These are phyloP conservation scores for Netelia inedita DNA, from an alignment of 2,888 invertebrate species.

Conservation along the genomic window DNA sequence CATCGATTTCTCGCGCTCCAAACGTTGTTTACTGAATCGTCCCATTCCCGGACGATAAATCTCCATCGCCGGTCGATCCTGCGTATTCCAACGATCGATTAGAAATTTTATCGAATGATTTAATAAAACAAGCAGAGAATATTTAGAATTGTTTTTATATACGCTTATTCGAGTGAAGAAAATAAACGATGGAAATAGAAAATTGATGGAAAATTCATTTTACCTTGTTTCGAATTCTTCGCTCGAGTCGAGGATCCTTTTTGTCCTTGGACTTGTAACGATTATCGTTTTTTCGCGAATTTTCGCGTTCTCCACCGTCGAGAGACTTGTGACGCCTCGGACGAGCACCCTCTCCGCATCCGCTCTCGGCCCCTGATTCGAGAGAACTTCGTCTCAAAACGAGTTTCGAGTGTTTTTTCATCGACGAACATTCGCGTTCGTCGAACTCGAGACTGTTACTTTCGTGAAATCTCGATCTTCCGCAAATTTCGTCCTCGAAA, in stretches of 20 bases:
- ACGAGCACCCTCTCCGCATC: constrained; percentile 81
- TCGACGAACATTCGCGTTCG: constrained; percentile 68
- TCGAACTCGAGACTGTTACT: constrained; percentile 62
- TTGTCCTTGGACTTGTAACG: constrained; percentile 87
- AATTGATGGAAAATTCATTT: constrained; percentile 47
- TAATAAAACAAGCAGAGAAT: constrained; percentile 14
- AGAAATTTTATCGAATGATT: constrained; percentile 17
- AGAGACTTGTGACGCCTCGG: constrained; percentile 87
- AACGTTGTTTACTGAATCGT: constrained; percentile 90
- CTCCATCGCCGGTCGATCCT: constrained; percentile 95
- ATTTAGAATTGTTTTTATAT: constrained; percentile 8
- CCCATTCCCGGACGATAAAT: constrained; percentile 96
- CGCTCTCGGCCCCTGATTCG: constrained; percentile 82
- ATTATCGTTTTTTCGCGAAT: constrained; percentile 86
- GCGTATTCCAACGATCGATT: constrained; percentile 44
- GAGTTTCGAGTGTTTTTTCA: constrained; percentile 77
- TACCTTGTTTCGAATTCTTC: constrained; percentile 90
- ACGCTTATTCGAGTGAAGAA: constrained; percentile 13
- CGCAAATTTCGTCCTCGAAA: constrained; percentile 55
- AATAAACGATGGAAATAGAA: constrained; percentile 28
- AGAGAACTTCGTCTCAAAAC: constrained; percentile 82
- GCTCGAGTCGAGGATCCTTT: constrained; percentile 87
- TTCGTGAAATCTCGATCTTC: constrained; percentile 57
- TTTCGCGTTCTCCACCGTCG: constrained; percentile 87
- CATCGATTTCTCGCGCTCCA: constrained; percentile 83